Conservation (phyloP, 2,113 vertebrate species). For the Glaucomys volans region DNA sequence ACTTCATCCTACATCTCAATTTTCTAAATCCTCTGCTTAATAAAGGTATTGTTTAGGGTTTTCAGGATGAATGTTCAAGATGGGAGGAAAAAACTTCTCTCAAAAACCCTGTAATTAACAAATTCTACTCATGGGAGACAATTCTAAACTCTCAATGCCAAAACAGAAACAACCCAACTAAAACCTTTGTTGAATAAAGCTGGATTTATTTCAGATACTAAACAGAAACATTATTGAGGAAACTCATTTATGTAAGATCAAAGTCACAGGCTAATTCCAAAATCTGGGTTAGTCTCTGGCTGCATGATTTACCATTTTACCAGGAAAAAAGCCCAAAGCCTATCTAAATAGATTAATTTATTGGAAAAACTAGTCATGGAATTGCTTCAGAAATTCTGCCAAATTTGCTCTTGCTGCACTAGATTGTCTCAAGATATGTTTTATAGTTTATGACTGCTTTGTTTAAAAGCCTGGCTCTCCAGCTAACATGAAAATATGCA, state of each 20-base stretch:
- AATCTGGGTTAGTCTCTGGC: constrained; percentile 71
- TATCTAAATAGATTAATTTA: constrained; percentile 73
- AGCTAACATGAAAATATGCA: neutral
- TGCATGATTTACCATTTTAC: constrained; percentile 62
- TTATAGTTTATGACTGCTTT: constrained; percentile 43
- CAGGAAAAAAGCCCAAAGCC: constrained; percentile 78
- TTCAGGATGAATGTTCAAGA: neutral
- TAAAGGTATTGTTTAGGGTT: neutral
- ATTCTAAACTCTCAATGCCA: neutral
- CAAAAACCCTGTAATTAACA: neutral
- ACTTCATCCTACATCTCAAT: constrained; percentile 7
- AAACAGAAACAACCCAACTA: neutral
- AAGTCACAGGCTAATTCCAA: constrained; percentile 76
- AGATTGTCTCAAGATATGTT: neutral
- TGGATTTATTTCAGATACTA: constrained; percentile 17
- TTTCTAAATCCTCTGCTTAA: constrained; percentile 31
- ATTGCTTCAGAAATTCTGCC: constrained; percentile 32
- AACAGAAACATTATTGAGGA: neutral
- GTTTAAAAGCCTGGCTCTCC: neutral
- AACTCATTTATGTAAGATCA: constrained; percentile 62
- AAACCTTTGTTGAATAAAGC: constrained; percentile 47
- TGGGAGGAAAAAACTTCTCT: neutral
- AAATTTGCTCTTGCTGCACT: neutral
- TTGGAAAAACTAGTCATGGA: constrained; percentile 44
- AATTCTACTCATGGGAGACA: constrained; percentile 15